Evolutionary conservation across 1,140 invertebrate species (phyloP), one percentile per base, ranked within the genome.

Genomic region (Trialeurodes vaporariorum): DNA sequence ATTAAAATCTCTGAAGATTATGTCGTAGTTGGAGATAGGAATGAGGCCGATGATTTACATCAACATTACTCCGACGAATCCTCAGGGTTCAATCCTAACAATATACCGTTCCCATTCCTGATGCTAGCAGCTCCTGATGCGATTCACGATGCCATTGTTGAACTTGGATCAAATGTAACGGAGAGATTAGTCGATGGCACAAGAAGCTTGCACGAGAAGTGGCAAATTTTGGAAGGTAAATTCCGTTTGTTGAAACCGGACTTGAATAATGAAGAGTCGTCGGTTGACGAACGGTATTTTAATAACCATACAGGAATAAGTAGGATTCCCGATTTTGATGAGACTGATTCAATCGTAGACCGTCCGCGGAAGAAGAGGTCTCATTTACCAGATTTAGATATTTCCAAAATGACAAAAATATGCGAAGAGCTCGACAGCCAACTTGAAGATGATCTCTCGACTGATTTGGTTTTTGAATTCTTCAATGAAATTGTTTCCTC

Each of bases 171-270:
- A 23, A 79, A 79, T 27, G 76, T 83, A 21, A 76, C 79, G 1
- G 80, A 79, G 65, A 82, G 81, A 75, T 73, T 82, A 11, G 80
- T 71, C 70, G 76, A 75, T 13, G 79, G 81, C 68, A 83, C 80
- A 70, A 81, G 79, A 68, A 79, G 77, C 24, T 73, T 83, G 62
- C 81, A 78, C 77, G 79, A 79, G 62, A 79, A 81, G 73, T 81
- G 80, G 71, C 68, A 70, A 40, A 59, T 67, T 2, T 62, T 70
- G 2, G 71, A 70, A 69, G 69, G 63, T 26, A 72, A 72, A 63
- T 27, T 71, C 1, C 68, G 65, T 61, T 66, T 66, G 5, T 65
- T 66, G 1, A 67, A 67, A 49, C 27, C 24, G 23, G 66, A 67
- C 23, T 60, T 27, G 17, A 60, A 24, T 2, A 34, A 61, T 27